phyloP scores from a whole-genome alignment of 1,140 invertebrate genomes.

The Dinothrombium tinctorium region DNA sequence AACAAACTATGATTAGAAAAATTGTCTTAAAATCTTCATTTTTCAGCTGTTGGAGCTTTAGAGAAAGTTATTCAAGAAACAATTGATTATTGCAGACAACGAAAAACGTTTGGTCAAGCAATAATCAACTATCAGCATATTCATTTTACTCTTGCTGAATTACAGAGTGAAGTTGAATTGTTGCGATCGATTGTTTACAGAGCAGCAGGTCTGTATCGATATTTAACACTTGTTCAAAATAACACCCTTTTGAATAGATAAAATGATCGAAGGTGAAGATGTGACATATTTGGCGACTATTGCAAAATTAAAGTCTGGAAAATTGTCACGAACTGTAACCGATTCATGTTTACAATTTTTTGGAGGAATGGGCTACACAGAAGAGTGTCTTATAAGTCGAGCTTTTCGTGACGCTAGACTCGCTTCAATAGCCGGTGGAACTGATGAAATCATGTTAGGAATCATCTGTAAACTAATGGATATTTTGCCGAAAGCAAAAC shows the following conservation, averaged over 20 bases:
- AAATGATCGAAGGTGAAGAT: slow-evolving; percentile 25
- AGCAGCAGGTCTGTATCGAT: slow-evolving; percentile 21
- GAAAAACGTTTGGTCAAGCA: slow-evolving; percentile 27
- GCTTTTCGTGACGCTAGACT: slow-evolving; percentile 29
- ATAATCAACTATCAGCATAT: slow-evolving; percentile 29
- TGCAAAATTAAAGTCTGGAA: slow-evolving; percentile 31
- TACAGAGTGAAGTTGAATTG: slow-evolving; percentile 30
- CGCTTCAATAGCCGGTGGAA: slow-evolving; percentile 31
- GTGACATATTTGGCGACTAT: slow-evolving; percentile 32
- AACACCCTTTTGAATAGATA: slow-evolving; percentile 10
- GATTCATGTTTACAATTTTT: slow-evolving; percentile 34
- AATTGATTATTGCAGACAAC: slow-evolving; percentile 26
- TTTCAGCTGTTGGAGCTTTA: slow-evolving; percentile 21
- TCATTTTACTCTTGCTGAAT: slow-evolving; percentile 30
- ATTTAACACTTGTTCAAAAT: neutral
- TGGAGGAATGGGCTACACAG: slow-evolving; percentile 35
- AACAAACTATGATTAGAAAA: neutral
- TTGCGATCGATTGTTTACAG: slow-evolving; percentile 26
- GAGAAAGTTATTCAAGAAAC: slow-evolving; percentile 25
- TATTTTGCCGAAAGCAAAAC: slow-evolving; percentile 15
- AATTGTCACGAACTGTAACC: slow-evolving; percentile 25
- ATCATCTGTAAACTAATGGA: slow-evolving; percentile 33
- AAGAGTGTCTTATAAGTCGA: slow-evolving; percentile 26
- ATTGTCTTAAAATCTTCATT: neutral
- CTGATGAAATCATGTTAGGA: slow-evolving; percentile 35